These are phyloP conservation scores for Serinus canaria DNA, from an alignment of 2,113 vertebrate species.

Conservation along the genomic window DNA sequence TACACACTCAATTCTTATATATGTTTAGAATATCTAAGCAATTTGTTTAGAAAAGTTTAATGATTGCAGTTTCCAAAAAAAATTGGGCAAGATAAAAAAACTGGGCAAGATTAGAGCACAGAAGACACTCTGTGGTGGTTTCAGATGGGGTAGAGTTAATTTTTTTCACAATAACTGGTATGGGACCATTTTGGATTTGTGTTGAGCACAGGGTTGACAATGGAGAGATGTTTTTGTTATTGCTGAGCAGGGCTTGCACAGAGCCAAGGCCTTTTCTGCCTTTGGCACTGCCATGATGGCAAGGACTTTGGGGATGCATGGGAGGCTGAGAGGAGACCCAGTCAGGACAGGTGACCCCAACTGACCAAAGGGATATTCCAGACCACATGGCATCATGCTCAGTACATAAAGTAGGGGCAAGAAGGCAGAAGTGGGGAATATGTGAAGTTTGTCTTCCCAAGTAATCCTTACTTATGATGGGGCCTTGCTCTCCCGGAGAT, in stretches of 20 bases:
- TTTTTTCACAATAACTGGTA: background rate
- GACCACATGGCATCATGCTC: background rate
- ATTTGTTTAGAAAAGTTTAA: background rate
- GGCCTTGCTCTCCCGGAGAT: background rate
- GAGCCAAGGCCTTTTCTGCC: background rate
- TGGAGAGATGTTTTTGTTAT: background rate
- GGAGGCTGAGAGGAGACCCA: background rate
- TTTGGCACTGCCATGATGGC: rapidly evolving
- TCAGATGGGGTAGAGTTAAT: background rate
- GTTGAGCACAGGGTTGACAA: background rate
- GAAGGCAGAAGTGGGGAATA: background rate
- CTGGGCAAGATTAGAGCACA: background rate
- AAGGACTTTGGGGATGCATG: rapidly evolving
- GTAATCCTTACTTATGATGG: background rate
- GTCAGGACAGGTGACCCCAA: background rate
- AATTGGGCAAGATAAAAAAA: background rate
- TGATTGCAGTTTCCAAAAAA: background rate
- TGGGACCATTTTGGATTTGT: background rate
- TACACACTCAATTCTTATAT: background rate
- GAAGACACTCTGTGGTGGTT: background rate
- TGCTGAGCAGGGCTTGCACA: background rate
- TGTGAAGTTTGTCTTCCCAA: background rate
- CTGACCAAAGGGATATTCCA: background rate
- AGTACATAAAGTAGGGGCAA: background rate
- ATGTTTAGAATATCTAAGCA: background rate